Evolutionary conservation across 2,888 invertebrate species (phyloP).

Genomic region (Nebria brevicollis): DNA sequence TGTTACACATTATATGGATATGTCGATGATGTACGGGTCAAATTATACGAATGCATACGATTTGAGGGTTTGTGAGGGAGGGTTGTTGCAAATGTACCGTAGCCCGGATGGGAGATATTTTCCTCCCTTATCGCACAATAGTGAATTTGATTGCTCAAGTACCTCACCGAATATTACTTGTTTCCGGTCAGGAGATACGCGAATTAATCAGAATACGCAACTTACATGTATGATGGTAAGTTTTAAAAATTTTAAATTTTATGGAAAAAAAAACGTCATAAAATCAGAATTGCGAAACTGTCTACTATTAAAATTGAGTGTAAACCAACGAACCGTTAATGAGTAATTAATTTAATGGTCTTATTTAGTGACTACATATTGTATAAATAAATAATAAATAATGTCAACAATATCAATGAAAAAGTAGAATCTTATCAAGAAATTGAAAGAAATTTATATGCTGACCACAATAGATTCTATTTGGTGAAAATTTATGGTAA

Average conservation of each 20-base stretch:
- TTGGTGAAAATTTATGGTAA: too few relatives aligned
- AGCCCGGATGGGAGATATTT: constrained; percentile 24
- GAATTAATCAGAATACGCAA: constrained; percentile 61
- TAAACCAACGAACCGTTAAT: too few relatives aligned
- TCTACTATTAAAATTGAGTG: too few relatives aligned
- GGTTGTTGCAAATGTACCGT: constrained; percentile 37
- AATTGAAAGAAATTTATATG: too few relatives aligned
- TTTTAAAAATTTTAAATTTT: neutral
- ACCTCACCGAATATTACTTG: constrained; percentile 32
- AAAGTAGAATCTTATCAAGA: too few relatives aligned
- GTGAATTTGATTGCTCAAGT: constrained; percentile 14
- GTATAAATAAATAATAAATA: too few relatives aligned
- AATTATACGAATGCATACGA: constrained; percentile 21
- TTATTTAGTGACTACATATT: too few relatives aligned
- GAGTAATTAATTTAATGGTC: too few relatives aligned
- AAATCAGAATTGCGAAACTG: too few relatives aligned
- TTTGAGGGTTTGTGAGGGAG: constrained; percentile 43
- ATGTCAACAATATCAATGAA: too few relatives aligned
- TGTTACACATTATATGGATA: constrained; percentile 47
- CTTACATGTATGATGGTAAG: constrained; percentile 58
- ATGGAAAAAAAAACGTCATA: too few relatives aligned
- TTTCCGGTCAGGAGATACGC: constrained; percentile 56
- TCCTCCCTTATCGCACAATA: constrained; percentile 15
- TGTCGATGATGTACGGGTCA: constrained; percentile 47
- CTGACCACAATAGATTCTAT: too few relatives aligned